Evolutionary conservation across 2,113 vertebrate species (phyloP), one percentile per base, ranked within the genome.

Genomic region (Odobenus rosmarus): DNA sequence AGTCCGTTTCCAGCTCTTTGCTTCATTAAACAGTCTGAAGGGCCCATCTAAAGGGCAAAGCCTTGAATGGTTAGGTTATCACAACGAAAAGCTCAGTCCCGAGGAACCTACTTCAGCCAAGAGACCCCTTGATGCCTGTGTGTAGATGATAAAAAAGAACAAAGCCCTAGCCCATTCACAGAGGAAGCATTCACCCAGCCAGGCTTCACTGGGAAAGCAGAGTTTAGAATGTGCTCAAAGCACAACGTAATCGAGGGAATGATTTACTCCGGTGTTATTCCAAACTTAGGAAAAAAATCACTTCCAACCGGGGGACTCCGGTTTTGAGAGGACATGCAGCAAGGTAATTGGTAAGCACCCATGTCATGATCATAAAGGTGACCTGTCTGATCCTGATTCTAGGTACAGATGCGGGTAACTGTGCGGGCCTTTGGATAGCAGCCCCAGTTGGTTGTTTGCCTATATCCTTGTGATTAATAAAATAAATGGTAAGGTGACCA

Each of bases 1-100:
- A 98, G 98, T 95, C 88, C 86, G 95, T 98, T 98, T 96, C 96
- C 80, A 98, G 97, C 97, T 97, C 98, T 97, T 94, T 33, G 98
- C 97, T 98, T 98, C 98, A 97, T 98, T 99, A 98, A 98, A 96
- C 98, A 98, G 85, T 91, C 97, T 98, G 98, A 98, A 98, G 98
- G 92, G 96, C 95, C 98, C 84, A 74, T 96, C 96, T 91, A 97
- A 97, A 98, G 98, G 98, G 98, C 97, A 98, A 76, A 97, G 96
- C 33, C 86, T 94, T 98, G 93, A 98, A 98, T 97, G 81, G 23
- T 0, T 82, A 96, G 98, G 98, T 99, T 99, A 99, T 98, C 98
- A 97, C 98, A 98, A 98, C 55, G 95, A 97, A 98, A 97, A 96
- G 96, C 96, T 95, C 97, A 33, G 86, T 9, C 83, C 3, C 76